phyloP scores from a whole-genome alignment of 1,140 invertebrate species.

The Drosophila lacertosa region DNA sequence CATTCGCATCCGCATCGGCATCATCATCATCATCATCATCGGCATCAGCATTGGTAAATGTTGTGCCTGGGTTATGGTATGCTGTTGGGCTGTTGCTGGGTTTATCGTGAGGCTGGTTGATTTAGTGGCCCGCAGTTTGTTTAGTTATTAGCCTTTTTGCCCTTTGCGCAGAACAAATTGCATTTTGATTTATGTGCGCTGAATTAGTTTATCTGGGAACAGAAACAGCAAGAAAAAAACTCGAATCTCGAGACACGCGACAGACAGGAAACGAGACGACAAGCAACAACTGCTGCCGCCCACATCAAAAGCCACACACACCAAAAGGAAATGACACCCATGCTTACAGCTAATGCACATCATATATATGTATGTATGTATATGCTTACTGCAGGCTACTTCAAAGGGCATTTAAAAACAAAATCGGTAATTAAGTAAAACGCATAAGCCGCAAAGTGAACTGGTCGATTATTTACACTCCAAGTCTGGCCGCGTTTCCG shows the following conservation, averaged over 20 bases:
- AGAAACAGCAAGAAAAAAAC: not conserved
- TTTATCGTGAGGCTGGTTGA: conserved; percentile 75
- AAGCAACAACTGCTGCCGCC: conserved; percentile 48
- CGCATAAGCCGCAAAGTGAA: conserved; percentile 72
- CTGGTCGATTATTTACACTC: conserved; percentile 75
- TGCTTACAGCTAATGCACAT: conserved; percentile 9
- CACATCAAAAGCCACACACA: conserved; percentile 60
- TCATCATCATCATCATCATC: conserved; percentile 13
- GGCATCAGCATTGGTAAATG: conserved; percentile 57
- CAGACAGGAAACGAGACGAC: conserved; percentile 38
- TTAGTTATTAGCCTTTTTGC: conserved; percentile 81
- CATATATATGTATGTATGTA: not conserved
- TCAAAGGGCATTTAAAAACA: conserved; percentile 77
- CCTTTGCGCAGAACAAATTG: conserved; percentile 79
- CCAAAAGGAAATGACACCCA: conserved; percentile 52
- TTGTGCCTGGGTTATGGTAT: conserved; percentile 40
- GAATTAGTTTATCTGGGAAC: conserved; percentile 71
- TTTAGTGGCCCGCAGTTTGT: conserved; percentile 81
- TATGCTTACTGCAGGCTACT: conserved; percentile 46
- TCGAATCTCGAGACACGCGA: conserved; percentile 41
- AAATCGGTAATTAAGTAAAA: conserved; percentile 82
- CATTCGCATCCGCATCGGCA: conserved; percentile 8
- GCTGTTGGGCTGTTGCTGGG: conserved; percentile 23
- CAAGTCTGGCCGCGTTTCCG: conserved; percentile 6
- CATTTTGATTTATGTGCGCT: conserved; percentile 77